A percentile compares a stretch with the other conserved stretches of the same genome.
phyloP scores from a whole-genome alignment of 2,888 invertebrate species.

The Drosophila sordidapex region DNA sequence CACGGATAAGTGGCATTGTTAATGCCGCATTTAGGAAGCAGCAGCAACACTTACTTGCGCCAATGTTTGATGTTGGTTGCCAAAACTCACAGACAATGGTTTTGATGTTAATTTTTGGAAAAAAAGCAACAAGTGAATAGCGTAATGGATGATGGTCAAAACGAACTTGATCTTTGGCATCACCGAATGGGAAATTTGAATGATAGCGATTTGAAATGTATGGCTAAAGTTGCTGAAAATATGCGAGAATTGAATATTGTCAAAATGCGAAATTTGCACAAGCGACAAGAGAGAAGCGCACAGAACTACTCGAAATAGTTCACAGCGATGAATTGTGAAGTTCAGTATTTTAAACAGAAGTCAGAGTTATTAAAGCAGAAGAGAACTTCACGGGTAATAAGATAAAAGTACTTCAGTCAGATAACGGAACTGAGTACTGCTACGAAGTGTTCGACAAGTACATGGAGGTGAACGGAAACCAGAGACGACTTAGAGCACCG shows the following conservation, averaged over 20 bases:
- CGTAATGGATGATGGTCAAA: background rate
- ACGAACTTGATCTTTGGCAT: conserved; percentile 2
- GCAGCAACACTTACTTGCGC: background rate
- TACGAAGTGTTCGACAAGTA: background rate
- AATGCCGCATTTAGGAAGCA: background rate
- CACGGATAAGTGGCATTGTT: background rate
- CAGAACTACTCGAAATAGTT: background rate
- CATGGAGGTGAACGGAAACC: background rate
- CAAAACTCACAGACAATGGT: conserved; percentile 1
- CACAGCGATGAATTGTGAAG: background rate
- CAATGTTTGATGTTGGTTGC: background rate
- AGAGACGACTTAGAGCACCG: background rate
- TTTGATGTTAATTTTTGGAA: background rate
- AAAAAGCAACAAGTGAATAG: background rate
- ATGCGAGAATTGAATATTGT: background rate
- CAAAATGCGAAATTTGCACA: background rate
- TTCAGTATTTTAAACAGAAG: background rate
- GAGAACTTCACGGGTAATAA: background rate
- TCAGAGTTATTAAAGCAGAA: background rate
- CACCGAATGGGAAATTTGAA: conserved; percentile 7
- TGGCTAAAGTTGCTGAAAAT: background rate
- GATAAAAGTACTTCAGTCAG: background rate
- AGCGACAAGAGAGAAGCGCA: background rate
- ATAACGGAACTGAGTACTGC: background rate
- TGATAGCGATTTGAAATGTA: background rate